Evolutionary conservation across 1,140 invertebrate genomes (phyloP).

Genomic region (Oedothorax gibbosus): DNA sequence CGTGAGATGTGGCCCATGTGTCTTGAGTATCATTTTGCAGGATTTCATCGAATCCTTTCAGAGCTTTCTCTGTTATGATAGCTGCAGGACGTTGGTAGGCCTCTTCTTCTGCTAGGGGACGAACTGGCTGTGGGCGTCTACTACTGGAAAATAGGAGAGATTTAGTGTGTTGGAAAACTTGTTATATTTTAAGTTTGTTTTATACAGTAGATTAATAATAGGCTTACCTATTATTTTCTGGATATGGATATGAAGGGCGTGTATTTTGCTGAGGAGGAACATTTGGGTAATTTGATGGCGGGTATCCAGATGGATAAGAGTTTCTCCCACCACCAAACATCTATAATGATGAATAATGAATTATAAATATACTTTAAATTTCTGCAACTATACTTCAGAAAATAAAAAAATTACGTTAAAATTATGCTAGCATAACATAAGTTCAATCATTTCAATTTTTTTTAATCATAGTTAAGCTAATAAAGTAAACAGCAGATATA

Average conservation of each 20-base stretch:
- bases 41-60: constrained; percentile 91
- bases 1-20: constrained; percentile 87
- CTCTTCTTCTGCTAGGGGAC: constrained; percentile 68
- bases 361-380: too few relatives aligned
- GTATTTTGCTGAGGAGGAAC: constrained; percentile 52
- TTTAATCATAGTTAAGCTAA: too few relatives aligned
- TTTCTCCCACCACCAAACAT: constrained; percentile 43
- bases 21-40: constrained; percentile 77
- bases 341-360: neutral
- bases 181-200: neutral
- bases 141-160: neutral
- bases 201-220: neutral
- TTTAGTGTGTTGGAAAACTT: neutral
- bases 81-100: constrained; percentile 74
- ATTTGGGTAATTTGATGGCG: constrained; percentile 57
- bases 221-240: constrained; percentile 66
- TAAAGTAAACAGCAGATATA: too few relatives aligned
- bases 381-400: too few relatives aligned
- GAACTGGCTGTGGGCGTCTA: constrained; percentile 52
- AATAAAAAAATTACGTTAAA: too few relatives aligned
- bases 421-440: too few relatives aligned
- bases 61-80: constrained; percentile 93
- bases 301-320: constrained; percentile 65
- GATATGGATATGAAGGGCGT: constrained; percentile 67
- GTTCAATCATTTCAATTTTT: too few relatives aligned